phyloP scores from a whole-genome alignment of 2,888 invertebrate species.

The Epinotia bilunana region DNA sequence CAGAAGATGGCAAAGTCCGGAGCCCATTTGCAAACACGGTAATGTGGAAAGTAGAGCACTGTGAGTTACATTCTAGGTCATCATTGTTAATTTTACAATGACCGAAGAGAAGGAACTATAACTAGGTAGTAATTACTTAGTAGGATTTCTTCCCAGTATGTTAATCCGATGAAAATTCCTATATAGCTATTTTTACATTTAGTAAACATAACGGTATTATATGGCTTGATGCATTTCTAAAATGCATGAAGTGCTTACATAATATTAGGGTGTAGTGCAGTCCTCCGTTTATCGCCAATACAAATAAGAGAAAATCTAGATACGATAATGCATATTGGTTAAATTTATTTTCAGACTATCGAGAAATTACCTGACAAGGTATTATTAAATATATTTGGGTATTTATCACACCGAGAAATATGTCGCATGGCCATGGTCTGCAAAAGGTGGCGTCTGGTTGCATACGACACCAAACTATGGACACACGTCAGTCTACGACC shows the following conservation, averaged over 20 bases:
- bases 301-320: not conserved
- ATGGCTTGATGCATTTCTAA: not conserved
- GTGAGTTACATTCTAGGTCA: conserved; percentile 4
- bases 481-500: conserved; percentile 97
- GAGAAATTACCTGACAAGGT: conserved; percentile 99
- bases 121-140: not conserved
- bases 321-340: not conserved
- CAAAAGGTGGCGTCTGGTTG: conserved; percentile 97
- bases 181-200: not conserved
- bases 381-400: conserved; percentile 96
- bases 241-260: not conserved
- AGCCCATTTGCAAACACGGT: conserved; percentile 95
- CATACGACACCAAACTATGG: conserved; percentile 98
- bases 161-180: too few relatives aligned
- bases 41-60: conserved; percentile 64
- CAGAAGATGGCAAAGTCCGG: conserved; percentile 90
- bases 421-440: conserved; percentile 97
- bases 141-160: not conserved
- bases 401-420: conserved; percentile 96
- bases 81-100: not conserved
- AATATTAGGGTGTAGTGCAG: not conserved
- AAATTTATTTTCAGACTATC: conserved; percentile 88
- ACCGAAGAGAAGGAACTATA: not conserved
- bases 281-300: not conserved
- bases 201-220: not conserved